Evolutionary conservation across 2,113 vertebrate genomes (phyloP), one percentile per base, ranked within the genome.

Genomic region (Petrocephalus zakoni): DNA sequence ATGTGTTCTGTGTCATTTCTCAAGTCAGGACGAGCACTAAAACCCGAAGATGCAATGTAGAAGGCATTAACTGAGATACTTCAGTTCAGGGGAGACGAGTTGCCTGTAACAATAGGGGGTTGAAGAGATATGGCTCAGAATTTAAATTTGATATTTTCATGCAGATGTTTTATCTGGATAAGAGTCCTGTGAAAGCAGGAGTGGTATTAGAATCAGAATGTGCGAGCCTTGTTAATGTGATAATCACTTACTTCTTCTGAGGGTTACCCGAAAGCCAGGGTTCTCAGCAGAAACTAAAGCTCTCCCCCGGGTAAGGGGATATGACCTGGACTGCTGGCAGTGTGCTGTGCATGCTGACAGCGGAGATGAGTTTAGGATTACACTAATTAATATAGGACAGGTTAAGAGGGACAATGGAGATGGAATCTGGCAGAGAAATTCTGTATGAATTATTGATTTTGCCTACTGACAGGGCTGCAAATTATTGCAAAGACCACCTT

Each of bases 371-470:
- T 49, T 82, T 89, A 49, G 89, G 72, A 42, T 89, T 89, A 87
- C 89, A 47, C 49, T 29, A 87, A 81, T 87, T 87, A 81, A 89
- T 87, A 89, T 49, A 81, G 51, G 85, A 56, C 47, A 82, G 53
- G 89, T 89, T 82, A 87, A 89, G 68, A 61, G 55, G 49, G 51
- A 29, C 85, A 78, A 83, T 89, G 85, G 29, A 5, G 72, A 9
- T 21, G 75, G 83, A 64, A 87, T 56, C 37, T 21, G 68, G 34
- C 34, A 25, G 22, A 82, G 85, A 53, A 81, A 58, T 81, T 58
- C 85, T 29, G 52, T 34, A 42, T 89, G 55, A 89, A 89, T 89
- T 82, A 87, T 87, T 87, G 37, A 89, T 89, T 61, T 37, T n/a
- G 64, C 34, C 25, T 3, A 8, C 42, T 46, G 10, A 56, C 42